phyloP scores from a whole-genome alignment of 2,888 invertebrate species.

The Belgica antarctica region DNA sequence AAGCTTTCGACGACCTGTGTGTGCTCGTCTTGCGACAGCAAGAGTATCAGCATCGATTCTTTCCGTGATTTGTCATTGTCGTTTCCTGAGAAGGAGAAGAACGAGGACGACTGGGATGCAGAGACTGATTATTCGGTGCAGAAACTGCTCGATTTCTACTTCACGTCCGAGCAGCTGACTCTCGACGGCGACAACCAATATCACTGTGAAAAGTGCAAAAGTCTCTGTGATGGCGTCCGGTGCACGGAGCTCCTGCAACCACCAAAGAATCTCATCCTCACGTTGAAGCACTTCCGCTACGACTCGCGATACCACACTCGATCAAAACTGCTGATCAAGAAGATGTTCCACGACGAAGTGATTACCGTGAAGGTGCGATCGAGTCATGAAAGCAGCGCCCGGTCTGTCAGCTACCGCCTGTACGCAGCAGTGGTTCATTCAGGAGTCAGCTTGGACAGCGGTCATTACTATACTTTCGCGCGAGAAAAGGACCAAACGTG shows the following conservation, averaged over 20 bases:
- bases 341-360: constrained; percentile 59
- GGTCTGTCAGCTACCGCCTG: constrained; percentile 62
- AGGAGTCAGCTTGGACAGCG: constrained; percentile 78
- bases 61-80: constrained; percentile 79
- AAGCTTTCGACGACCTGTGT: constrained; percentile 70
- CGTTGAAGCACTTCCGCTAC: constrained; percentile 76
- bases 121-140: constrained; percentile 64
- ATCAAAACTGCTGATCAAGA: constrained; percentile 66
- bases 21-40: constrained; percentile 70
- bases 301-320: constrained; percentile 69
- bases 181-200: constrained; percentile 75
- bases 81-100: constrained; percentile 62
- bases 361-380: constrained; percentile 56
- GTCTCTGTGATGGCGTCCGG: constrained; percentile 66
- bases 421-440: constrained; percentile 84
- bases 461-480: constrained; percentile 84
- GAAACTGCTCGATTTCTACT: constrained; percentile 72
- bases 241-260: constrained; percentile 59
- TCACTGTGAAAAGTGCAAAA: constrained; percentile 72
- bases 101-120: constrained; percentile 46
- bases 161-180: constrained; percentile 71
- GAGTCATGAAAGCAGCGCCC: constrained; percentile 49
- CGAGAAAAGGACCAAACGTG: constrained; percentile 65
- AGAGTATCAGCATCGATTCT: constrained; percentile 71
- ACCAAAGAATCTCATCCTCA: constrained; percentile 75